Evolutionary conservation across 2,113 vertebrate genomes (phyloP), one percentile per base, ranked within the genome.

Genomic region (Aegotheles bennettii): DNA sequence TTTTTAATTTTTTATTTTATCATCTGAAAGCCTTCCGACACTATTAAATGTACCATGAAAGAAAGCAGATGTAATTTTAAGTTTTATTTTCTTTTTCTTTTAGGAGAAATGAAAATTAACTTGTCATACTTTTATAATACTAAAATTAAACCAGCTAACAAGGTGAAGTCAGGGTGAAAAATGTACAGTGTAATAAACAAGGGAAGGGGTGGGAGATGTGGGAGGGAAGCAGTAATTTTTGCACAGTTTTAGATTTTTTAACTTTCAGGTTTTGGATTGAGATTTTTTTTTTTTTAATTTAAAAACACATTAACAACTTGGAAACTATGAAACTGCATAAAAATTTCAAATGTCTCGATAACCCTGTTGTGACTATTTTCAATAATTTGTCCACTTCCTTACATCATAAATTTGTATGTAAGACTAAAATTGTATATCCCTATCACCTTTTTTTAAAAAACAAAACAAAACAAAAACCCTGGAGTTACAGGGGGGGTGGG

Each of bases 111-210:
- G 93, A 93, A 97, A 97, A 97, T 67, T 40, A 95, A 93, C 93
- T 96, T 97, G 96, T 98, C 87, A 57, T 95, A 95, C 92, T 98
- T 97, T 98, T 98, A 95, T 97, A 97, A 80, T 97, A 90, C 70
- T 98, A 96, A 95, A 97, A 95, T 96, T 89, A 96, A 98, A 97
- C 96, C 97, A 98, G 98, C 96, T 96, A 95, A 97, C 78, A 91
- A 97, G 90, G 96, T 98, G 90, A 96, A 97, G 97, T 98, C 96
- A 97, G 97, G 97, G 96, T 98, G 96, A 95, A 96, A 89, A 87
- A 87, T 97, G 93, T 97, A 97, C 94, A 96, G 94, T 94, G 96
- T 96, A 97, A 96, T 70, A 90, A 89, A 88, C 35, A 43, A 47
- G 81, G 92, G 79, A 71, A 64, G 60, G 93, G 91, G 80, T 83